Evolutionary conservation across 2,797 vertebrate genomes (phyloP), one percentile per base, ranked within the genome.

Genomic region (Etheostoma perlongum): DNA sequence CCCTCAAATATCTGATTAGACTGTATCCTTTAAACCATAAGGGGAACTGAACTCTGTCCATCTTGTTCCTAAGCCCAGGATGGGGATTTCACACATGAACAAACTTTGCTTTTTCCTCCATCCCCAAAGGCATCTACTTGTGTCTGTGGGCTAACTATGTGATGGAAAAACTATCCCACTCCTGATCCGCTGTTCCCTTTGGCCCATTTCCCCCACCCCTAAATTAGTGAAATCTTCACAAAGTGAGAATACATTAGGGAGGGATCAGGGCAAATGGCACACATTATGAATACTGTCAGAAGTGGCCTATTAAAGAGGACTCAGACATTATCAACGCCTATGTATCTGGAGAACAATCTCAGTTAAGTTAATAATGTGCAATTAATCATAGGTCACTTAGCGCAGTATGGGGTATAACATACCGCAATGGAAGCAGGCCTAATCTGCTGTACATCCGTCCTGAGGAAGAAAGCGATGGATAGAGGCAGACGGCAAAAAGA

Each of bases 351-450:
- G 91, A 93, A 92, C 87, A 92, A 93, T 94, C 89, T 82, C 85
- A 78, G 84, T 91, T 91, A 87, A 89, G 85, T 90, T 94, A 95
- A 94, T 95, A 95, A 95, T 82, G 82, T 77, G 85, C 91, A 89
- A 95, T 95, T 93, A 94, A 94, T 95, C 94, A 93, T 87, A 85
- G 91, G 91, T 94, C 93, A 91, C 89, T 94, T 93, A 93, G 87
- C 57, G 52, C 85, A 75, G 69, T 77, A 89, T 72, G 82, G 68
- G 60, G 79, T 79, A 76, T 79, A 83, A 83, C 83, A 87, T 81
- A 84, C 73, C 74, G 71, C 66, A 36, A 81, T 76, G 85, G 76
- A 85, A 71, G 74, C 67, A 46, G 72, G 62, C 65, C 77, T 89
- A 88, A 91, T 93, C 84, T 88, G 81, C 81, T 76, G 82, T 90